A percentile compares a stretch with the other conserved stretches of the same genome.
These are phyloP conservation scores for Eupithecia abbreviata DNA, from an alignment of 2,888 invertebrate genomes.

Conservation along the genomic window DNA sequence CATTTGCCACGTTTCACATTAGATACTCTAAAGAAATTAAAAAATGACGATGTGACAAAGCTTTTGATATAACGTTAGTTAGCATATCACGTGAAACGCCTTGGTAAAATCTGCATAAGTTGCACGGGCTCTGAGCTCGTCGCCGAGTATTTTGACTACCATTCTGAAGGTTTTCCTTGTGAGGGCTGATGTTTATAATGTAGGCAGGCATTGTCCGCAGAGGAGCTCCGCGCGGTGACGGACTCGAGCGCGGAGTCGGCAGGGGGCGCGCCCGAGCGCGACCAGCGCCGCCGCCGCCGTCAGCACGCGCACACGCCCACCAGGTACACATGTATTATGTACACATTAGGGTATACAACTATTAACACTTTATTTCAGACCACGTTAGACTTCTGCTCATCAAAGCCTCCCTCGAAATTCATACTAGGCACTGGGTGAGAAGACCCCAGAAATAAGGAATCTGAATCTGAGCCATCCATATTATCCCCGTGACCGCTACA, in stretches of 20 bases:
- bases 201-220: constrained; percentile 44
- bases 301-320: constrained; percentile 61
- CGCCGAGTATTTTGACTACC: not conserved
- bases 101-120: not conserved
- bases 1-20: not conserved
- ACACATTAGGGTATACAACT: no score
- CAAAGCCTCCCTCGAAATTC: no score
- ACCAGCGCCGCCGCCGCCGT: constrained; percentile 61
- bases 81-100: not conserved
- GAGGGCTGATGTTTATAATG: constrained; percentile 4
- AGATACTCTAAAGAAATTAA: not conserved
- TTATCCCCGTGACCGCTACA: no score
- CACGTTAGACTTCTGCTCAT: no score
- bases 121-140: no score
- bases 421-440: no score
- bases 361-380: no score
- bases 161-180: not conserved
- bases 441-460: no score
- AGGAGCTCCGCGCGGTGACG: constrained; percentile 72
- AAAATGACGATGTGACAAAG: not conserved
- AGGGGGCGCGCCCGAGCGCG: constrained; percentile 52
- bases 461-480: no score
- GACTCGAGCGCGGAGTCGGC: constrained; percentile 75
- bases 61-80: not conserved
- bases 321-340: constrained; percentile 33